Percentiles rank a stretch among this genome's conserved stretches.
Evolutionary conservation across 2,888 invertebrate genomes (phyloP).

Genomic region (Lithophane ornitopus): DNA sequence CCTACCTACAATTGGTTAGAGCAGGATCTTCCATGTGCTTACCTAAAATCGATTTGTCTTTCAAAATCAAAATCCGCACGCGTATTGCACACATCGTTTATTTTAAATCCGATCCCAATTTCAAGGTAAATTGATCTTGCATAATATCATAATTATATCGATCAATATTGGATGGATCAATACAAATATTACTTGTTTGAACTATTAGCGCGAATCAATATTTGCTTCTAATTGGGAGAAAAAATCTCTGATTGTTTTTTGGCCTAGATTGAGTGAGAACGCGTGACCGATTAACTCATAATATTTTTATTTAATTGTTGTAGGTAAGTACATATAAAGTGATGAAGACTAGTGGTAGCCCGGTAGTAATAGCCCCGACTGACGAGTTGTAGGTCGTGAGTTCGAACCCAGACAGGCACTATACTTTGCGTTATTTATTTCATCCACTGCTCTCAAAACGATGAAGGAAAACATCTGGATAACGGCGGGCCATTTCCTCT

Average conservation of each 20-base stretch:
- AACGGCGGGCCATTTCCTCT: neutral
- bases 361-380: neutral
- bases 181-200: conserved; percentile 70
- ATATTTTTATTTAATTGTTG: neutral
- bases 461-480: neutral
- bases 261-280: conserved; percentile 52
- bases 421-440: neutral
- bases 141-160: conserved; percentile 70
- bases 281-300: conserved; percentile 33
- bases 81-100: conserved; percentile 11
- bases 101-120: conserved; percentile 33
- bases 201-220: conserved; percentile 69
- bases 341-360: neutral
- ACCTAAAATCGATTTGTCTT: neutral
- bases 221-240: conserved; percentile 60
- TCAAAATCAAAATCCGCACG: neutral
- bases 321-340: neutral
- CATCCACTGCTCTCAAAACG: neutral
- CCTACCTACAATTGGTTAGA: no score
- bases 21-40: neutral
- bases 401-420: neutral
- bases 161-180: conserved; percentile 68
- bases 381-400: neutral
- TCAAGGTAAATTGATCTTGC: conserved; percentile 72
- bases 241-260: conserved; percentile 48